A percentile compares a stretch with the other conserved stretches of the same genome.
These are phyloP conservation scores for Volucella inflata DNA, from an alignment of 2,888 invertebrate species.

Conservation along the genomic window DNA sequence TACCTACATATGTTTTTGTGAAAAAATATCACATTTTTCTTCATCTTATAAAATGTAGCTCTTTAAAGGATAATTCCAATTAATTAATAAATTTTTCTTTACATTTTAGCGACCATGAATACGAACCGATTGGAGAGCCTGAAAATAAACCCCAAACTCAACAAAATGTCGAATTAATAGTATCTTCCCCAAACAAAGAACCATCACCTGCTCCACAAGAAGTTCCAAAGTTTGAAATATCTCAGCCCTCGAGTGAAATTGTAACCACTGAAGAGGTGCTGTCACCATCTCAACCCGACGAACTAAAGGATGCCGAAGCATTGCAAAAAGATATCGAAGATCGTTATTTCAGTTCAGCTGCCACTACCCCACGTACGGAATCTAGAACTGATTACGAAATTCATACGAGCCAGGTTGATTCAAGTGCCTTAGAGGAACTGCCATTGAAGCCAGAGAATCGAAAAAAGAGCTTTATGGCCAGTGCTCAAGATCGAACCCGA, in stretches of 20 bases:
- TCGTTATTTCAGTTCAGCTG: conserved; percentile 86
- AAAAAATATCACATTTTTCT: conserved; percentile 14
- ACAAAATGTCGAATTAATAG: conserved; percentile 59
- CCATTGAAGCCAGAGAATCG: conserved; percentile 86
- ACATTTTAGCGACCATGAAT: conserved; percentile 94
- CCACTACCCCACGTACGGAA: conserved; percentile 85
- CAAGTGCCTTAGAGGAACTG: conserved; percentile 87
- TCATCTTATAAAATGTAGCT: not conserved
- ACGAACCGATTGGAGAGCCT: conserved; percentile 93
- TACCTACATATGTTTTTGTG: not conserved
- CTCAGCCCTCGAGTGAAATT: conserved; percentile 41
- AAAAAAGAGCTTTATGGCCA: conserved; percentile 84
- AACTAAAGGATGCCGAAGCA: conserved; percentile 84
- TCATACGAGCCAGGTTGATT: conserved; percentile 88
- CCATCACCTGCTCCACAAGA: conserved; percentile 74
- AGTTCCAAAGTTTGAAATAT: conserved; percentile 78
- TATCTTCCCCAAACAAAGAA: conserved; percentile 76
- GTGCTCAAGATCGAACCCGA: conserved; percentile 84
- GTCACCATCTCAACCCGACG: conserved; percentile 36
- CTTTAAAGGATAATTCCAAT: not conserved
- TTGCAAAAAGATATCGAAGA: conserved; percentile 88
- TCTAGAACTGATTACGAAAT: conserved; percentile 88
- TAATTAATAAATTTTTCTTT: conserved; percentile 52
- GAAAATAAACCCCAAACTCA: conserved; percentile 76
- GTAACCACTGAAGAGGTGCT: conserved; percentile 24